Base-by-base conservation (phyloP, 2,797 vertebrate genomes). In the Crax fasciolata region DNA sequence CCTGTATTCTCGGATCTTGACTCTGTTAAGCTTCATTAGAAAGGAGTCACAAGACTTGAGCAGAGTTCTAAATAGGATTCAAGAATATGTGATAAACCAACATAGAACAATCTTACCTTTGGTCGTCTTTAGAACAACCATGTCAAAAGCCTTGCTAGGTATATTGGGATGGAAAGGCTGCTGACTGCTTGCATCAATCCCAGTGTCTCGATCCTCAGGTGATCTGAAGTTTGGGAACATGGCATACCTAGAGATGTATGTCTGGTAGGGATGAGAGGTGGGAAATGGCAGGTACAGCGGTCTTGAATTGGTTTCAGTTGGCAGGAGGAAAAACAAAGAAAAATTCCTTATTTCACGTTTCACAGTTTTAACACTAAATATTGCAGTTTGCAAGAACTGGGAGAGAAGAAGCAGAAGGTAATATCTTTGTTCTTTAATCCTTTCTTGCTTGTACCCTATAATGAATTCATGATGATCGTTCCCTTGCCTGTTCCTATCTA, bases 251-350 rank as follows among this genome's bases (percentile, higher is more conserved):
- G 97, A 97, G 91, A 97, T 98, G 94, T 99, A 98, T 39, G 98
- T 99, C 70, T 98, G 95, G 96, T 98, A 99, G 16, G 98, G 98
- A 92, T 99, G 98, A 87, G 98, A 96, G 83, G 94, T 96, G 23
- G 96, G 97, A 91, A 97, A 95, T 1, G 87, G 70, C 57, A 92
- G 91, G 63, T 95, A 97, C 74, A 97, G 96, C 90, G 97, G 95
- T 86, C 98, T 98, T 89, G 97, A 83, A 28, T 98, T 98, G 84
- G 72, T 83, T 93, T 77, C 72, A 90, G n/a, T 23, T 58, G 14
- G 27, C 48, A 84, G 17, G 30, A 93, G n/a, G 27, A 91, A 70
- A 24, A 67, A 67, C 16, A 72, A 49, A 96, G 68, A 39, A 57
- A n/a, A 58, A 51, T 9, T 84, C 41, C 30, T 83, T 89, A 84